Evolutionary conservation across 2,113 vertebrate genomes (phyloP).

Genomic region (Triplophysa tibetana): DNA sequence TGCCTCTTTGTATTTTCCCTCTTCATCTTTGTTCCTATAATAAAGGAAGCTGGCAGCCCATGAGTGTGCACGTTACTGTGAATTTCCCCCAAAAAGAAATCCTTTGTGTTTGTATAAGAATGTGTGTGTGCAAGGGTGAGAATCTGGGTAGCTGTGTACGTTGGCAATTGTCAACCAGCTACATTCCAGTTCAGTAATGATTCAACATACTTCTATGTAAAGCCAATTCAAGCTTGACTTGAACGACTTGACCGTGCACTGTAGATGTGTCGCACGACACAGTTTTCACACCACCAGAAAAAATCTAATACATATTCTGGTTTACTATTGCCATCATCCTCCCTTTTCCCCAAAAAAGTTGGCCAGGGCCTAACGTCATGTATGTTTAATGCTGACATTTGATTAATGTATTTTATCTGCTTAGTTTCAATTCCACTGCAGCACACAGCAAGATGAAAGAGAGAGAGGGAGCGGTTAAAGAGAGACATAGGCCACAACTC

Average conservation of each 20-base stretch:
- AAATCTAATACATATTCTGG: background rate
- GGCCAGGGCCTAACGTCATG: background rate
- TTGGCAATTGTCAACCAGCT: slow-evolving; percentile 17
- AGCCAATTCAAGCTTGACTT: slow-evolving; percentile 25
- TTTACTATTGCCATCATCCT: background rate
- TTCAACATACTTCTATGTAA: slow-evolving; percentile 2
- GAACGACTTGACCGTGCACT: slow-evolving; percentile 2
- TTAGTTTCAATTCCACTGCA: slow-evolving; percentile 32
- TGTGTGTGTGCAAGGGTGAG: slow-evolving; percentile 1
- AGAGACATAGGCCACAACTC: background rate
- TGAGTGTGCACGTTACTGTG: slow-evolving; percentile 25
- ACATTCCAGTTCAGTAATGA: background rate
- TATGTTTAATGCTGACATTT: background rate
- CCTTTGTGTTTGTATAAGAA: slow-evolving; percentile 13
- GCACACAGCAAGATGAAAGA: slow-evolving; percentile 22
- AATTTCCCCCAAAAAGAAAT: background rate
- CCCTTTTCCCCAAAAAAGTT: background rate
- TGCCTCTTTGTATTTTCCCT: slow-evolving; percentile 28
- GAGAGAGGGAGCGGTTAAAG: slow-evolving; percentile 16
- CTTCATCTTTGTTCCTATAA: slow-evolving; percentile 14
- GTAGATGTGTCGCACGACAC: background rate
- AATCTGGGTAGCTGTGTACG: background rate
- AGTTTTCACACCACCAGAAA: background rate
- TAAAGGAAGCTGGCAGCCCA: slow-evolving; percentile 14
- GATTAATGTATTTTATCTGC: slow-evolving; percentile 13